phyloP scores from a whole-genome alignment of 2,797 vertebrate species.

The Gephyroberyx darwinii region DNA sequence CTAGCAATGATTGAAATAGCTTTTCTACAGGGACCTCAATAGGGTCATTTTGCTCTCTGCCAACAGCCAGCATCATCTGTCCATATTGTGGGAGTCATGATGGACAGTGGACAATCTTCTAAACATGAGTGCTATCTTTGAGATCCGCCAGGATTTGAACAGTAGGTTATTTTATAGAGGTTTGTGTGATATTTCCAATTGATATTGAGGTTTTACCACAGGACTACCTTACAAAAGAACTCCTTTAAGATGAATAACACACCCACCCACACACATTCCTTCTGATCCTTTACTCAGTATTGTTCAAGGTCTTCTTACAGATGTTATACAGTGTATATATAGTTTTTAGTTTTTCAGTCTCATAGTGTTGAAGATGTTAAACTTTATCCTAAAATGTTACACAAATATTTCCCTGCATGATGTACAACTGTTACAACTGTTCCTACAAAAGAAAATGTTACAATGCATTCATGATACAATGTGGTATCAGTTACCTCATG shows the following conservation, averaged over 20 bases:
- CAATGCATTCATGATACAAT: neutral
- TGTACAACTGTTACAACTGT: neutral
- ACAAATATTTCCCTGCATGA: neutral
- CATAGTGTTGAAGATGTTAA: neutral
- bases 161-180: neutral
- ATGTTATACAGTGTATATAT: no score
- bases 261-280: neutral
- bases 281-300: no score
- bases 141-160: neutral
- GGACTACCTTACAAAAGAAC: neutral
- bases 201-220: neutral
- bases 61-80: slow-evolving; percentile 20
- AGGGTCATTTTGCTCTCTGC: slow-evolving; percentile 24
- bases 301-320: no score
- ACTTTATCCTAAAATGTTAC: neutral
- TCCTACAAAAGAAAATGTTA: neutral
- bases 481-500: neutral
- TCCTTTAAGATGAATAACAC: neutral
- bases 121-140: neutral
- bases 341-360: no score
- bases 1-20: slow-evolving; percentile 47
- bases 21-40: slow-evolving; percentile 37
- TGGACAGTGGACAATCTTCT: neutral
- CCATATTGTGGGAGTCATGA: slow-evolving; percentile 1
- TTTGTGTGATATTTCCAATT: neutral